Evolutionary conservation across 1,140 invertebrate genomes (phyloP), one percentile per base, ranked within the genome.

Genomic region (Bombus terrestris): DNA sequence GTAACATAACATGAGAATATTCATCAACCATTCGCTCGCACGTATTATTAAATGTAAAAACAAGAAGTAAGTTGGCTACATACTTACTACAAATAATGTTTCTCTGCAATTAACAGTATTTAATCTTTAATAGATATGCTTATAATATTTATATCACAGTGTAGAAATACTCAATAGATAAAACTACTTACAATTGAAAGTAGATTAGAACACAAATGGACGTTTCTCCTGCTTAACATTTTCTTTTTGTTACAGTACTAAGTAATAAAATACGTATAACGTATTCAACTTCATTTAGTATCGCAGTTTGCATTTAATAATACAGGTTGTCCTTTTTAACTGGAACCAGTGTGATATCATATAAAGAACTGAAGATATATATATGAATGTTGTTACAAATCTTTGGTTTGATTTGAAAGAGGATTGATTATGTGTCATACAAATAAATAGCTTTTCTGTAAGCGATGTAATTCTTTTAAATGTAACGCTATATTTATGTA

Each of bases 101-200:
- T 72, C 39, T 37, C 15, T 8, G 18, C 5, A 72, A 39, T 28
- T n/a, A 41, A 72, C 25, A 12, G 37, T n/a, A 12, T 72, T 41
- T 25, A 9, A n/a, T 72, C 8, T 35, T 72, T 72, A 72, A 41
- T 12, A 15, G 2, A 12, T 37, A 79, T 28, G 4, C 32, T 39
- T 72, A 72, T 25, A 72, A 18, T 32, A 59, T 28, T 41, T 22
- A 43, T 74, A 82, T 82, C 80, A 82, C 80, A 82, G 80, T 3
- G 2, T 47, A 64, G n/a, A 39, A 39, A 37, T 71, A 71, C 35
- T 13, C 10, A 28, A 62, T 37, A 35, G 39, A 76, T 75, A 75
- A 41, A 71, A 41, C 12, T 71, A 71, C 2, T 28, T 71, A 71
- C 25, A 41, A 39, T 69, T 35, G 35, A 69, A 69, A 37, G n/a